Evolutionary conservation across 2,113 vertebrate species (phyloP).

Genomic region (Garra rufa): DNA sequence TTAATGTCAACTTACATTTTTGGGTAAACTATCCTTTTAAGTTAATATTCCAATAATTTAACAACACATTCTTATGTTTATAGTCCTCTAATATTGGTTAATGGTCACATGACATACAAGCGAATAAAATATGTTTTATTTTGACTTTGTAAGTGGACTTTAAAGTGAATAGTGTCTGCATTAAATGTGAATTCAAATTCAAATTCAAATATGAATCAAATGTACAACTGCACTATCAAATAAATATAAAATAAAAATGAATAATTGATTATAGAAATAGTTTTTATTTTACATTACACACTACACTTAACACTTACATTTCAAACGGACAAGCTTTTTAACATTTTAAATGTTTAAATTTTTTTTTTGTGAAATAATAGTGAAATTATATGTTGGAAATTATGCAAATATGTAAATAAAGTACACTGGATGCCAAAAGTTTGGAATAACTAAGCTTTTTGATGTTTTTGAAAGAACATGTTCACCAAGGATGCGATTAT

Average conservation of each 20-base stretch:
- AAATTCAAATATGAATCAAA: too few species aligned
- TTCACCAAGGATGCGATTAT: background rate
- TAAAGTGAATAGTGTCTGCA: background rate
- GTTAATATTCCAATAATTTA: background rate
- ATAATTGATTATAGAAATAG: background rate
- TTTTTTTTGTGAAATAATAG: background rate
- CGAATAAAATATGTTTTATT: background rate
- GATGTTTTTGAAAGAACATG: too few species aligned
- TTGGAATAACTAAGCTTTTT: too few species aligned
- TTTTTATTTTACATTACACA: background rate
- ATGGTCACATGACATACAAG: background rate
- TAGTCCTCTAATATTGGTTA: background rate
- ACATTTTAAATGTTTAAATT: background rate
- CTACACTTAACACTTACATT: background rate
- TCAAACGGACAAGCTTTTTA: background rate
- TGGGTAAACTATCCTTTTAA: background rate
- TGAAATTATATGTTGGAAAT: background rate
- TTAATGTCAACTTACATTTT: too few species aligned
- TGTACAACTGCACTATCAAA: background rate
- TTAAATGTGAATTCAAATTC: too few species aligned
- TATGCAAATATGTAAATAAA: background rate
- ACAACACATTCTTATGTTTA: background rate
- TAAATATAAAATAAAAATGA: too few species aligned
- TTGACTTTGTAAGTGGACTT: background rate
- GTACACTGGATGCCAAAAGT: background rate